phyloP scores from a whole-genome alignment of 2,888 invertebrate genomes.

The Mayetiola destructor region DNA sequence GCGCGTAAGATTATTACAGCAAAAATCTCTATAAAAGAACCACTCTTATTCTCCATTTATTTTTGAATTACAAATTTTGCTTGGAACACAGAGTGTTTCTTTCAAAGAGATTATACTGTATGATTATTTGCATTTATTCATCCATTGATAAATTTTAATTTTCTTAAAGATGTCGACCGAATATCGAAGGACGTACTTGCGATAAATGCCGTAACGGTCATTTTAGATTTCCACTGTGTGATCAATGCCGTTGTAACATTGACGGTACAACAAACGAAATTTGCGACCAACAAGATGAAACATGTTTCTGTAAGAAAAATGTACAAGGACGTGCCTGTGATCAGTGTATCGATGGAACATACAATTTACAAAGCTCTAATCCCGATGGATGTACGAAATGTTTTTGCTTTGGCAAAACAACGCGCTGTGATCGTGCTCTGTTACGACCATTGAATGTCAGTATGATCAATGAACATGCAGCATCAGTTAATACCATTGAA shows the following conservation, averaged over 20 bases:
- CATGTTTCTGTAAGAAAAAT: constrained; percentile 63
- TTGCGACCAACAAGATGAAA: constrained; percentile 57
- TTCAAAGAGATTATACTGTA: too few species aligned
- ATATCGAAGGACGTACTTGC: constrained; percentile 80
- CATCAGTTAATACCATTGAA: constrained; percentile 25
- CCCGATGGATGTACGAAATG: constrained; percentile 89
- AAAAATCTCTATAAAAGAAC: not conserved
- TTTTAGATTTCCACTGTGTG: constrained; percentile 79
- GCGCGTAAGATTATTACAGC: constrained; percentile 43
- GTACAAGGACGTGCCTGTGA: constrained; percentile 69
- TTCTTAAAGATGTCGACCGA: constrained; percentile 54
- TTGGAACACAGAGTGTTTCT: not conserved
- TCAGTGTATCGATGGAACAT: constrained; percentile 75
- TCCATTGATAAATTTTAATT: constrained; percentile 15
- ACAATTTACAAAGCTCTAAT: constrained; percentile 71
- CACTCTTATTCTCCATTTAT: not conserved
- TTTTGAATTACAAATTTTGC: not conserved
- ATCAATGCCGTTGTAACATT: constrained; percentile 62
- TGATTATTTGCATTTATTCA: constrained; percentile 1
- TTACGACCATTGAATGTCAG: constrained; percentile 36
- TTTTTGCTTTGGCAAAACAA: constrained; percentile 92
- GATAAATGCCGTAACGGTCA: constrained; percentile 73
- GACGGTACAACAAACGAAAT: constrained; percentile 76
- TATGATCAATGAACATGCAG: constrained; percentile 27
- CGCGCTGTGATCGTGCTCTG: constrained; percentile 66